Evolutionary conservation across 2,888 invertebrate species (phyloP), one percentile per base, ranked within the genome.

Genomic region (Drosophila mettleri): DNA sequence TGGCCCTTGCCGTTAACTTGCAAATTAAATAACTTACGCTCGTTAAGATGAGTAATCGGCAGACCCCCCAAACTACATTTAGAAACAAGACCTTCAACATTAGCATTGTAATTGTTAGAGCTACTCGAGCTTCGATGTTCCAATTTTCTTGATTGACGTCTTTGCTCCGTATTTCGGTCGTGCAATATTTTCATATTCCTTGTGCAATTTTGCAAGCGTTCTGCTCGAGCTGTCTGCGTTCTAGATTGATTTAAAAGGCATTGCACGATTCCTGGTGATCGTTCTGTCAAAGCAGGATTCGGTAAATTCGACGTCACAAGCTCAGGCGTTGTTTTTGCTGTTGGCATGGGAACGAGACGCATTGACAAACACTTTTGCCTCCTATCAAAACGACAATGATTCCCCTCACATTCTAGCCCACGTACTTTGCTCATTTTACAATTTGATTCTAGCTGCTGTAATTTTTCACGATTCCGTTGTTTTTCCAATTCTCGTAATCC

Each of bases 191-290:
- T 14, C 51, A 72, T 22, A 36, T 69, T 58, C 0, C 55, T 34
- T 2, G 58, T 55, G 27, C 61, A 59, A 2, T 5, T 52, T 10
- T 57, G 54, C 31, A 66, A 29, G 0, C 62, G 63, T 14, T 64
- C 43, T 0, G 69, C 62, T 0, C 65, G 65, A 14, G 20, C 39
- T 16, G 22, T 6, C 6, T 33, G 6, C 0, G 64, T n/a, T 7
- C 10, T 9, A 0, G 38, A 3, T 10, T 34, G 38, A 3, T 27
- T 20, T 14, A 54, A 52, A 52, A n/a, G 22, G n/a, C 61, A 80
- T 0, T 79, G 72, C 48, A 76, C 67, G 68, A 86, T 83, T n/a
- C 80, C 74, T 1, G 89, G 89, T 58, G 85, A 52, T 0, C 89
- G 86, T 5, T 83, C 86, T 3, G 58, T 46, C 0, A 80, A 75